These are phyloP conservation scores for Crocodylus rhombifer DNA, from an alignment of 2,797 vertebrate species.

Conservation along the genomic window DNA sequence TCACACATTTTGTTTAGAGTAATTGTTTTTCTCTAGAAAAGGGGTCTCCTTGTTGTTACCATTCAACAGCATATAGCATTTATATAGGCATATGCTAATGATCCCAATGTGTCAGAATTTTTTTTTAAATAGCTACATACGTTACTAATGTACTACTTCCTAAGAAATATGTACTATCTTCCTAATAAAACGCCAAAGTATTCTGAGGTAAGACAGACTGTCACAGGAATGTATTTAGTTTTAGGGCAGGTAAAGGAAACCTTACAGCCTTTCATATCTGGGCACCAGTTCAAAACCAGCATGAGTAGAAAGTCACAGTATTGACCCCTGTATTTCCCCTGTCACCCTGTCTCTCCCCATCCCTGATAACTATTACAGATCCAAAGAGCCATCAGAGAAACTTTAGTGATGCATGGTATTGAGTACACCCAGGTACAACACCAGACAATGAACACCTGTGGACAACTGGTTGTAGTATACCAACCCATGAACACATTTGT, in stretches of 20 bases:
- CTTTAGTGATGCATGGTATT: neutral
- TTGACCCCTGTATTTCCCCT: neutral
- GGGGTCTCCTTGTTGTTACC: conserved; percentile 60
- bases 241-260: neutral
- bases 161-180: neutral
- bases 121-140: conserved; percentile 19
- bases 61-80: conserved; percentile 61
- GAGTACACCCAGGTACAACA: neutral
- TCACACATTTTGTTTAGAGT: conserved; percentile 51
- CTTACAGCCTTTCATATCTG: neutral
- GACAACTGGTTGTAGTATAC: neutral
- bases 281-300: neutral
- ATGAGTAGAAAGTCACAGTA: conserved; percentile 2
- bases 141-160: neutral
- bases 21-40: conserved; percentile 73
- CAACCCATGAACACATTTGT: neutral
- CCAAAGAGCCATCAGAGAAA: conserved; percentile 10
- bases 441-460: neutral
- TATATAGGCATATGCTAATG: conserved; percentile 25
- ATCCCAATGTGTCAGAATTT: conserved; percentile 59
- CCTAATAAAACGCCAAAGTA: neutral
- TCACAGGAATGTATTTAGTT: neutral
- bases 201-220: neutral
- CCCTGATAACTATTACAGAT: neutral
- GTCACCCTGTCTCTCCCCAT: neutral